These are phyloP conservation scores for Pachyseris speciosa DNA, from an alignment of 64 coral and sea anemone genomes.

Conservation along the genomic window DNA sequence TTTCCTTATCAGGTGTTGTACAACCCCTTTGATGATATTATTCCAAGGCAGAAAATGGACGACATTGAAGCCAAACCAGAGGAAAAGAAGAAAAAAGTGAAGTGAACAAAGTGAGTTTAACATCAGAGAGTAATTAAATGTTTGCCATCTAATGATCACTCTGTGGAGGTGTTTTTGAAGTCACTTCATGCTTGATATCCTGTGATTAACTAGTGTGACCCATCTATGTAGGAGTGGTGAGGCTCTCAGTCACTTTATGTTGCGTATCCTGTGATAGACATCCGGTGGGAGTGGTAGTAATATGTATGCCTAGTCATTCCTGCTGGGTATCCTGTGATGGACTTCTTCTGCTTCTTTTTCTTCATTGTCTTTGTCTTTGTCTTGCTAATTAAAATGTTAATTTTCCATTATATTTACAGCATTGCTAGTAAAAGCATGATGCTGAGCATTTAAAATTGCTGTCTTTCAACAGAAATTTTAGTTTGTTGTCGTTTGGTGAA, in stretches of 20 bases:
- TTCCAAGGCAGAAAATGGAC: constrained; percentile 76
- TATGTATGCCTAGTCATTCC: too few relatives aligned
- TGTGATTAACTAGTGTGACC: neutral
- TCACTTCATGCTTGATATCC: neutral
- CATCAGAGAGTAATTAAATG: neutral
- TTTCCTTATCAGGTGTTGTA: constrained; percentile 69
- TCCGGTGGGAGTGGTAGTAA: too few relatives aligned
- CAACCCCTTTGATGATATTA: constrained; percentile 99
- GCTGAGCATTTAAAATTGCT: neutral
- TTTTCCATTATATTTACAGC: too few relatives aligned
- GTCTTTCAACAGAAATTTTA: constrained; percentile 87
- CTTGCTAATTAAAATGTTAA: too few relatives aligned
- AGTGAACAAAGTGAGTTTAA: constrained; percentile 92
- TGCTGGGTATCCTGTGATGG: too few relatives aligned
- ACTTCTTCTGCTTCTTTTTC: too few relatives aligned
- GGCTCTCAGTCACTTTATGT: too few relatives aligned
- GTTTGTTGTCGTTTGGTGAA: constrained; percentile 97
- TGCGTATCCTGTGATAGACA: too few relatives aligned
- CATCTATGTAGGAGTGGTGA: neutral
- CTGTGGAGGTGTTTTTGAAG: too few relatives aligned
- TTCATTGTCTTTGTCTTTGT: too few relatives aligned
- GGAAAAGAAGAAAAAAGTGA: constrained; percentile 85
- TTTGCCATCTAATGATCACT: neutral
- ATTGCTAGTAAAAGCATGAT: too few relatives aligned
- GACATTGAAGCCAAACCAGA: constrained; percentile 44